phyloP scores from a whole-genome alignment of 2,113 vertebrate genomes.

The Emydura subglobosa region DNA sequence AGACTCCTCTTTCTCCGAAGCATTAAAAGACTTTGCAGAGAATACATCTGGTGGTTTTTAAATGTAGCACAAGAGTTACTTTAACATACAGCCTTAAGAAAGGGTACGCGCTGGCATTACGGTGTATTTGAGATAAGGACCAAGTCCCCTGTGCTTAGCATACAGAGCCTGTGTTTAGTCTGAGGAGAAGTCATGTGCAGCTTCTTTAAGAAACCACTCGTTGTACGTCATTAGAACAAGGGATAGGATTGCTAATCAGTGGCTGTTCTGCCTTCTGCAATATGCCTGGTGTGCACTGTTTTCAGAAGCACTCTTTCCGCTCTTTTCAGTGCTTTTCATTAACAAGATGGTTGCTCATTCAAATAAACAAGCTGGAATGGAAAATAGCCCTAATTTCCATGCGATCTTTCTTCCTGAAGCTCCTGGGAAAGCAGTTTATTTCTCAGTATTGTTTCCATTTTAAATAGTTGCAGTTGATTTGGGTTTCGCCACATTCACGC shows the following conservation, averaged over 20 bases:
- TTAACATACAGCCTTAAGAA: constrained; percentile 3
- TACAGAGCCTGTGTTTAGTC: constrained; percentile 27
- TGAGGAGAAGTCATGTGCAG: constrained; percentile 46
- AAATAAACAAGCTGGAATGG: constrained; percentile 72
- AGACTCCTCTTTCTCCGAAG: constrained; percentile 1
- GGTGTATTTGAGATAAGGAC: constrained; percentile 37
- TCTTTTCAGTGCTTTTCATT: constrained; percentile 72
- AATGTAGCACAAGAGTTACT: neutral
- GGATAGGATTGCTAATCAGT: constrained; percentile 41
- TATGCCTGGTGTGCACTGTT: constrained; percentile 45
- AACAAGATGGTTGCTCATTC: constrained; percentile 71
- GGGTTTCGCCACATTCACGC: constrained; percentile 28
- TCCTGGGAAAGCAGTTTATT: constrained; percentile 71
- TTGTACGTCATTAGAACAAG: constrained; percentile 59
- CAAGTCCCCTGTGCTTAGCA: constrained; percentile 27
- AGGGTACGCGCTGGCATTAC: constrained; percentile 23
- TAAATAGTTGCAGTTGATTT: constrained; percentile 71
- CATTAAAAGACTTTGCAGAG: constrained; percentile 18
- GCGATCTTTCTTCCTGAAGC: constrained; percentile 57
- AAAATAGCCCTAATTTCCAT: constrained; percentile 71
- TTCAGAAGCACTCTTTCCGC: constrained; percentile 63
- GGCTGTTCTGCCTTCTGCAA: constrained; percentile 52
- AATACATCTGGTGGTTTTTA: neutral
- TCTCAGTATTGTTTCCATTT: constrained; percentile 64
- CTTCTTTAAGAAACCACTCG: constrained; percentile 41